Evolutionary conservation across 1,140 invertebrate genomes (phyloP).

Genomic region (Neomicropteryx cornuta): DNA sequence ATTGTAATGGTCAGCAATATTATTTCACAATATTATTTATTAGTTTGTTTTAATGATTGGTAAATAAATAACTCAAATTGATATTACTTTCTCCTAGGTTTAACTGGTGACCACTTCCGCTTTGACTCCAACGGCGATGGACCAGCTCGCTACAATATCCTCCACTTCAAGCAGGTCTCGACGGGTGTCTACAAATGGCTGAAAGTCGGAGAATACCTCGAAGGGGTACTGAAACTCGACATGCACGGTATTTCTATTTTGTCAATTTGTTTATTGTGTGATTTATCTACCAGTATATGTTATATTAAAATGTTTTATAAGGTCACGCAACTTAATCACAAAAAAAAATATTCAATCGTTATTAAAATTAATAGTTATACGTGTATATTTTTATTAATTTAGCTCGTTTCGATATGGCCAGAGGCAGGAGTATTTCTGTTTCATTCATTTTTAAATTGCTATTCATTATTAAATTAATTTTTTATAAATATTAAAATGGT

Average conservation of each 20-base stretch:
- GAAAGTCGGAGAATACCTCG: constrained; percentile 71
- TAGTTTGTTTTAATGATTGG: neutral
- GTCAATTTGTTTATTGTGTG: neutral
- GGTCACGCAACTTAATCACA: neutral
- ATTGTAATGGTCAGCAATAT: constrained; percentile 7
- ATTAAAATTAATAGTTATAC: no score
- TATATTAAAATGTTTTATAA: neutral
- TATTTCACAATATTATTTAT: no score
- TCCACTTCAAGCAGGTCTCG: constrained; percentile 81
- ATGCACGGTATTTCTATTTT: constrained; percentile 53
- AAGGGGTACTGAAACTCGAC: constrained; percentile 67
- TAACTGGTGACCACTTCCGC: constrained; percentile 81
- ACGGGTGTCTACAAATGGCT: constrained; percentile 72
- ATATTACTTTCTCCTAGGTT: constrained; percentile 52
- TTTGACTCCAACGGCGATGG: constrained; percentile 86
- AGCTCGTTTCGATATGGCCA: no score
- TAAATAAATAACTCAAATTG: neutral
- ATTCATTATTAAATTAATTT: no score
- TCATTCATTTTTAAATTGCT: no score
- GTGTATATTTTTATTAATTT: no score
- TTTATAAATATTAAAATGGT: no score
- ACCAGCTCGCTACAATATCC: constrained; percentile 87
- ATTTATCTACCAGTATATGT: no score
- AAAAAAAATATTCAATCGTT: no score
- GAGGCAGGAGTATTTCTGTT: no score